phyloP scores from a whole-genome alignment of 2,888 invertebrate genomes.

The Metellina segmentata region DNA sequence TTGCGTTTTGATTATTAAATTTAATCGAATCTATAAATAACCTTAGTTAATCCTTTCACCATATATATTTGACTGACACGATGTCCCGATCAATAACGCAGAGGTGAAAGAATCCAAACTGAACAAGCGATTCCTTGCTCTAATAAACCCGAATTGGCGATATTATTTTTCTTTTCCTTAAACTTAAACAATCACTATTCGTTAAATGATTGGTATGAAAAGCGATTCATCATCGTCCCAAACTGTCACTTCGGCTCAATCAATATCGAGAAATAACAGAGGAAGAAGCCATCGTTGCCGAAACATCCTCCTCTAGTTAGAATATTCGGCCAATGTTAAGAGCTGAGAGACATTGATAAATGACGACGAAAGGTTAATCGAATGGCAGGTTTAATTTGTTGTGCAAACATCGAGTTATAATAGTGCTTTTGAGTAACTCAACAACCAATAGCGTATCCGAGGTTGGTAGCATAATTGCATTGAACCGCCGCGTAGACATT shows the following conservation, averaged over 20 bases:
- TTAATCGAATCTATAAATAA: too few species aligned
- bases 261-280: slow-evolving; percentile 23
- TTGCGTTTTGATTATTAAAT: too few species aligned
- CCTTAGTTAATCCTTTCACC: too few species aligned
- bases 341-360: slow-evolving; percentile 43
- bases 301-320: slow-evolving; percentile 27
- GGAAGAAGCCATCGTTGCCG: neutral
- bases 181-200: slow-evolving; percentile 19
- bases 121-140: slow-evolving; percentile 16
- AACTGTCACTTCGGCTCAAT: slow-evolving; percentile 37
- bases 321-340: neutral
- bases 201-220: slow-evolving; percentile 12
- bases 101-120: too few species aligned
- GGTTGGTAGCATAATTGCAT: too few species aligned
- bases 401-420: slow-evolving; percentile 29
- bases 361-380: slow-evolving; percentile 40
- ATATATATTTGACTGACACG: too few species aligned
- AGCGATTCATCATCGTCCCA: slow-evolving; percentile 36
- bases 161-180: neutral
- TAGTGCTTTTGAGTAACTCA: neutral
- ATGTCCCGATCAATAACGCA: too few species aligned
- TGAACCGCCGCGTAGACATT: too few species aligned
- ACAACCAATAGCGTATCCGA: too few species aligned
- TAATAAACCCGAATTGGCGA: slow-evolving; percentile 27
- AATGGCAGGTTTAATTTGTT: slow-evolving; percentile 37